Percentiles rank a stretch among this genome's conserved stretches.
These are phyloP conservation scores for Amphiduros pacificus DNA, from an alignment of 2,888 invertebrate genomes.

Conservation along the genomic window DNA sequence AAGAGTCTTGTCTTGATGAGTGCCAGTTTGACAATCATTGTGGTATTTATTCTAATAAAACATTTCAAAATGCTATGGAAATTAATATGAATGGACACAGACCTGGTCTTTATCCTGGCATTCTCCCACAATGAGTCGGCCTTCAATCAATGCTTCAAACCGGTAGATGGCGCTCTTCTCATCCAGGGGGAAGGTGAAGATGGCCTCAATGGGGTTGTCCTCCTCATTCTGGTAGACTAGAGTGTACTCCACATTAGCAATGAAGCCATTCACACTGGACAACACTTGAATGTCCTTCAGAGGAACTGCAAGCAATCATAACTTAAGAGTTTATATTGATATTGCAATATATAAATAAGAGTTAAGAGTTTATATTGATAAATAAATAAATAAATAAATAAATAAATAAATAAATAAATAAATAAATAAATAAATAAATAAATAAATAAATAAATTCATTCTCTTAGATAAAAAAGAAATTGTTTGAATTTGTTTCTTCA, in stretches of 20 bases:
- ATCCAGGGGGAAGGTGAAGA: slow-evolving; percentile 43
- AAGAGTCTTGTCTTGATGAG: no score
- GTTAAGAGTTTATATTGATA: no score
- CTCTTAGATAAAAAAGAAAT: no score
- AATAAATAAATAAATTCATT: no score
- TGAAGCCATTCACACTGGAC: slow-evolving; percentile 26
- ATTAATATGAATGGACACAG: background rate
- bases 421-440: no score
- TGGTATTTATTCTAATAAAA: no score
- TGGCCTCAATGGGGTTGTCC: slow-evolving; percentile 34
- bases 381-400: no score
- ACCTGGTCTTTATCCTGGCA: slow-evolving; percentile 44
- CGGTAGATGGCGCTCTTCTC: slow-evolving; percentile 39
- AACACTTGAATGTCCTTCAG: slow-evolving; percentile 26
- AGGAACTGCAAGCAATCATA: slow-evolving; percentile 32
- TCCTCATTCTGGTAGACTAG: slow-evolving; percentile 35
- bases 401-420: no score
- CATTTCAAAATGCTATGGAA: background rate
- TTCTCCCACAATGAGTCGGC: slow-evolving; percentile 37
- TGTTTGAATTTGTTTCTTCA: no score
- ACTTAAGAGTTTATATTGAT: no score
- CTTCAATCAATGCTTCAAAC: slow-evolving; percentile 41
- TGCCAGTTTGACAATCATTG: no score
- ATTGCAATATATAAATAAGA: no score
- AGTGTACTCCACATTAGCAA: slow-evolving; percentile 29